Conservation (phyloP, 1,140 invertebrate species). For the Caenorhabditis briggsae region DNA sequence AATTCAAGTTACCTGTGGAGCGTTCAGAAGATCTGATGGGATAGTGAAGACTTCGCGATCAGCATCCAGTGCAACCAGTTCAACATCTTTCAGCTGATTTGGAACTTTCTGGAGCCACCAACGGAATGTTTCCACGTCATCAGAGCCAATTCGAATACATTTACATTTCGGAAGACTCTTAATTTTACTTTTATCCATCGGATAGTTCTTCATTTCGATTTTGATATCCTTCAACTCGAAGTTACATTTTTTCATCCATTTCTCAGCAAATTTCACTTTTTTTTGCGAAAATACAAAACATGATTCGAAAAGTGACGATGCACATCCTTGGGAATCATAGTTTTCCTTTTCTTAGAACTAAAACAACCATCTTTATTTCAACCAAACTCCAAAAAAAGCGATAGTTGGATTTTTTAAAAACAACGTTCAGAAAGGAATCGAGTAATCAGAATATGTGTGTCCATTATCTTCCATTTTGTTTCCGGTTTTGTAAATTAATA, state of each 20-base stretch:
- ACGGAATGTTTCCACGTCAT: not conserved
- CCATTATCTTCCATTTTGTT: not conserved
- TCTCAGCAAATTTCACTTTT: too few relatives aligned
- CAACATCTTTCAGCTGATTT: not conserved
- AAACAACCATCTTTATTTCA: too few relatives aligned
- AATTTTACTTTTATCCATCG: not conserved
- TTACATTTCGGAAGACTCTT: not conserved
- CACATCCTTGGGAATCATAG: too few relatives aligned
- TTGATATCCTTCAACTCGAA: not conserved
- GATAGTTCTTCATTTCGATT: not conserved
- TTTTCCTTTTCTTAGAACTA: too few relatives aligned
- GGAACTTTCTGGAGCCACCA: conserved; percentile 35
- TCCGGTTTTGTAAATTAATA: not conserved
- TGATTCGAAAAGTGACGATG: too few relatives aligned
- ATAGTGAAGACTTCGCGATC: not conserved
- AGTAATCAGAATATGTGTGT: not conserved
- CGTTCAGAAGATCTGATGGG: not conserved
- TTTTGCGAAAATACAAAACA: too few relatives aligned
- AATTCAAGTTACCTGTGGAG: not conserved
- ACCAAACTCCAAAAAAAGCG: too few relatives aligned
- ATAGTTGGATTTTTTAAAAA: too few relatives aligned
- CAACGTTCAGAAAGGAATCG: not conserved
- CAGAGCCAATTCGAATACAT: not conserved
- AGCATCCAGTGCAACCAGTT: not conserved
- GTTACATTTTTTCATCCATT: conserved; percentile 29